phyloP scores from a whole-genome alignment of 2,888 invertebrate genomes.

The Pemphredon lugubris region DNA sequence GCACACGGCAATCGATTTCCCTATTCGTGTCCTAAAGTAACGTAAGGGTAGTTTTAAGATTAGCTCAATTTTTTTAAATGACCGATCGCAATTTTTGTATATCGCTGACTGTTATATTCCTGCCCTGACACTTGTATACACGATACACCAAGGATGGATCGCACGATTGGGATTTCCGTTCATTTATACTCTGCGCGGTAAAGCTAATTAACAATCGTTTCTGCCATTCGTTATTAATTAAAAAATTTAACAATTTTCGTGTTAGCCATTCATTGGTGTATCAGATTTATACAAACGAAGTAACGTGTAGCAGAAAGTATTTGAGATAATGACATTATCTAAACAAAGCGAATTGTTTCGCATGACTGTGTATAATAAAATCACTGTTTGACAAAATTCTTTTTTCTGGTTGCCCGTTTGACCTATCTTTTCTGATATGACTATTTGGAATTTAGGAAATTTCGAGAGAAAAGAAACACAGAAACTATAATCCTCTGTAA shows the following conservation, averaged over 20 bases:
- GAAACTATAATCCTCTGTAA: neutral
- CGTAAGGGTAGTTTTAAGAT: slow-evolving; percentile 72
- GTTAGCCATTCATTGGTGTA: slow-evolving; percentile 60
- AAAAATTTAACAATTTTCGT: too few species aligned
- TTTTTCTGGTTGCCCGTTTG: slow-evolving; percentile 43
- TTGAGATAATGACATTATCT: slow-evolving; percentile 55
- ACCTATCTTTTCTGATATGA: slow-evolving; percentile 14
- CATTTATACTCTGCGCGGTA: neutral
- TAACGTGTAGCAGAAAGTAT: slow-evolving; percentile 44
- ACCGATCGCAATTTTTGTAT: slow-evolving; percentile 72
- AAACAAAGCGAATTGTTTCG: slow-evolving; percentile 64
- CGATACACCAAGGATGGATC: slow-evolving; percentile 46
- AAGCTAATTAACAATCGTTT: slow-evolving; percentile 11
- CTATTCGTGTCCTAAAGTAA: slow-evolving; percentile 56
- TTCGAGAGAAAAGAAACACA: neutral
- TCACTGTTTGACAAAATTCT: slow-evolving; percentile 44
- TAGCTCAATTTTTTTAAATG: slow-evolving; percentile 75
- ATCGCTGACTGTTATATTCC: slow-evolving; percentile 70
- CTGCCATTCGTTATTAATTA: too few species aligned
- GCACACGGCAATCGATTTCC: slow-evolving; percentile 47
- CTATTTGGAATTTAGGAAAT: slow-evolving; percentile 6
- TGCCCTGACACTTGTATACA: slow-evolving; percentile 64
- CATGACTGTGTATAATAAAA: slow-evolving; percentile 72
- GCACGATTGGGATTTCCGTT: slow-evolving; percentile 19
- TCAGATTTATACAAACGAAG: slow-evolving; percentile 73